A percentile compares a stretch with the other conserved stretches of the same genome.
Evolutionary conservation across 1,140 invertebrate species (phyloP).

Genomic region (Dryas iulia): DNA sequence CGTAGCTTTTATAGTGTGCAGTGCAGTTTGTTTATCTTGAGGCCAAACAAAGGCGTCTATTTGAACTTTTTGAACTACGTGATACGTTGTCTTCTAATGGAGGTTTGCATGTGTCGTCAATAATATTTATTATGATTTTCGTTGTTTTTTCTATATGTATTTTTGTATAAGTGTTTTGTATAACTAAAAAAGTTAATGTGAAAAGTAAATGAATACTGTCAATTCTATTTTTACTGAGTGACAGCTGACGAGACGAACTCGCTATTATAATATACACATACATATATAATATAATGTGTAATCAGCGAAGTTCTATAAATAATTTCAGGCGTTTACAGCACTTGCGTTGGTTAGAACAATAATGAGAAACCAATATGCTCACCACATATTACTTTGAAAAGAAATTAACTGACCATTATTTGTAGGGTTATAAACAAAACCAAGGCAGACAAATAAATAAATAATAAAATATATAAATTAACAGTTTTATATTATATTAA

Average conservation of each 20-base stretch:
- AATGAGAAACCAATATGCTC: not conserved
- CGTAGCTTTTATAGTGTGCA: conserved; percentile 40
- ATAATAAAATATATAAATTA: not conserved
- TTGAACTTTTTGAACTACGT: not conserved
- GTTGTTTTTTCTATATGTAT: not conserved
- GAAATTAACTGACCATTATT: not conserved
- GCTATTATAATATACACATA: not conserved
- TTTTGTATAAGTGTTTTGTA: not conserved
- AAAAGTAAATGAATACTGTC: not conserved
- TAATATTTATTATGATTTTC: not conserved
- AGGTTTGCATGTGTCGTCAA: conserved; percentile 5
- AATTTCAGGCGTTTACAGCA: conserved; percentile 1
- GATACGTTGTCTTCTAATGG: not conserved
- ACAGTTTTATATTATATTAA: not conserved
- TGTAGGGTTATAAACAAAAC: not conserved
- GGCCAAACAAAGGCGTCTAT: not conserved
- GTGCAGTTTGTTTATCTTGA: conserved; percentile 30
- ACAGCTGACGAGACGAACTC: not conserved
- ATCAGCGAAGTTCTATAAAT: conserved; percentile 6
- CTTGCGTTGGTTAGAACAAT: conserved; percentile 1
- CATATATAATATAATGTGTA: not conserved
- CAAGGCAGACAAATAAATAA: not conserved
- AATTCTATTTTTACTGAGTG: conserved; percentile 1
- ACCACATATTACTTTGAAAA: not conserved
- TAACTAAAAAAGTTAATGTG: not conserved